Conservation (phyloP, 1,140 invertebrate genomes). For the Panagrolaimus sp. region DNA sequence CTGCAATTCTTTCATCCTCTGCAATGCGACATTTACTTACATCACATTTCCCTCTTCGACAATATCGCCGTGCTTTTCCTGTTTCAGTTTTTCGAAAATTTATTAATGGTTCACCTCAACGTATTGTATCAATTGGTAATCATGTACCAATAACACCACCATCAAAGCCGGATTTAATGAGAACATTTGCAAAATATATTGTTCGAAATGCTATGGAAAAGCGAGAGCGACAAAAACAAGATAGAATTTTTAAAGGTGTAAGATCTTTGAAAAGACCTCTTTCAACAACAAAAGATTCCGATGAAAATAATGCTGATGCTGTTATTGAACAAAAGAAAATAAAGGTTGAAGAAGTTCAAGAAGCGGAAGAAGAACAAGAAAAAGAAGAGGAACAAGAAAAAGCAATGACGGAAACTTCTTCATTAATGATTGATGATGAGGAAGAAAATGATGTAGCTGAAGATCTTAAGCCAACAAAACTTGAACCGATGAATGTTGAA, state of each 20-base stretch:
- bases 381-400: not conserved
- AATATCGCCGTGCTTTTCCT: constrained; percentile 2
- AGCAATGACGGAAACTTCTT: not conserved
- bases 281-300: not conserved
- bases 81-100: not conserved
- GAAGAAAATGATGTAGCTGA: not conserved
- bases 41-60: not conserved
- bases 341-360: not conserved
- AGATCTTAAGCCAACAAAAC: not conserved
- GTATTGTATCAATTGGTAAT: not conserved
- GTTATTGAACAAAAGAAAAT: not conserved
- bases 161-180: not conserved
- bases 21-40: not conserved
- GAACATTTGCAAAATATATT: not conserved
- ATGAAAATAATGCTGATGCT: not conserved
- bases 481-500: not conserved
- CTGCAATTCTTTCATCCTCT: not conserved
- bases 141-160: not conserved
- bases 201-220: constrained; percentile 5
- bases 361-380: not conserved
- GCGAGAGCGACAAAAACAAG: not conserved
- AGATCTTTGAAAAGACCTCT: not conserved
- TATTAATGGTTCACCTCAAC: not conserved
- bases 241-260: not conserved
- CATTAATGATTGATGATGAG: not conserved